Evolutionary conservation across 92 coral and sea anemone species (phyloP).

Genomic region (Porites cylindrica): DNA sequence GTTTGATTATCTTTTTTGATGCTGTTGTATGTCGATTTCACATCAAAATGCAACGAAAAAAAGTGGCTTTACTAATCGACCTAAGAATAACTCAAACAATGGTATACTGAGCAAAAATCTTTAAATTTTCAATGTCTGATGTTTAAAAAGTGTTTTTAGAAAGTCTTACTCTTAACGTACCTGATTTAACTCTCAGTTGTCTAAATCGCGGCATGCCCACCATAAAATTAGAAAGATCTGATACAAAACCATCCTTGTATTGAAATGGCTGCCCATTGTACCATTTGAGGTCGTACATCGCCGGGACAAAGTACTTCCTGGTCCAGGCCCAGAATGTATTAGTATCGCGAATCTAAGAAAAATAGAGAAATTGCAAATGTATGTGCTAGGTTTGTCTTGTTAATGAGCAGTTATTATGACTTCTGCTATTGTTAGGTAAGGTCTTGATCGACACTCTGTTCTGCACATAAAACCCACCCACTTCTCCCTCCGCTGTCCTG

Average conservation of each 20-base stretch:
- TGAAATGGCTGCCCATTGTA: constrained; percentile 85
- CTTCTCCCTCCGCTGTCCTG: not conserved
- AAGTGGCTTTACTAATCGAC: too few relatives aligned
- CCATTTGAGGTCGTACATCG: constrained; percentile 80
- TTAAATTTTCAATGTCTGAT: too few relatives aligned
- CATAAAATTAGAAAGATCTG: constrained; percentile 79
- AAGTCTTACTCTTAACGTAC: constrained; percentile 15
- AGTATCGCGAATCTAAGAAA: constrained; percentile 46
- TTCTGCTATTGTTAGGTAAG: too few relatives aligned
- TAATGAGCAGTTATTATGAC: too few relatives aligned
- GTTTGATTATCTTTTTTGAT: too few relatives aligned
- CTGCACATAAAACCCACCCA: not conserved
- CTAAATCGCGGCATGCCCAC: constrained; percentile 95
- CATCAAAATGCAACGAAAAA: too few relatives aligned
- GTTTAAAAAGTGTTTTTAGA: too few relatives aligned
- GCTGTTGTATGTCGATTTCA: too few relatives aligned
- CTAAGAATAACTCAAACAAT: too few relatives aligned
- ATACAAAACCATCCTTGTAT: constrained; percentile 90
- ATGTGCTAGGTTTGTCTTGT: not conserved
- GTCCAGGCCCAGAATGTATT: constrained; percentile 81
- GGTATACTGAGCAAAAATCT: too few relatives aligned
- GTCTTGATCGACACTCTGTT: too few relatives aligned
- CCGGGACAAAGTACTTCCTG: constrained; percentile 63
- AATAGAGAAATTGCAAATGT: not conserved
- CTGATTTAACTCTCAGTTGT: constrained; percentile 85